Evolutionary conservation across 2,113 vertebrate species (phyloP), one percentile per base, ranked within the genome.

Genomic region (Platysternon megacephalum): DNA sequence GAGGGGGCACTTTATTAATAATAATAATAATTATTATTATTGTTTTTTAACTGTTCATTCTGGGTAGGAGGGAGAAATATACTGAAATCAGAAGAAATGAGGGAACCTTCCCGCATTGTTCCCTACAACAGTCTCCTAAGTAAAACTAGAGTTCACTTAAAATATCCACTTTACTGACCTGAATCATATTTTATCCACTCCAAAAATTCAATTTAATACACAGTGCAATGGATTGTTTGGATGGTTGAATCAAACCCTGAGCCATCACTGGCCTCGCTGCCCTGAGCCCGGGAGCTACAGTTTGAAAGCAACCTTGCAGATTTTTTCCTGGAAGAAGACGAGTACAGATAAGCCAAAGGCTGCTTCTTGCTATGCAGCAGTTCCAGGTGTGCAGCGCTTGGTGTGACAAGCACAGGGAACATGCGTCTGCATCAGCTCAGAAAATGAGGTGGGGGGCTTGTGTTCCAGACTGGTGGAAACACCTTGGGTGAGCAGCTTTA

Each of bases 311-410:
- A 80, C n/a, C 16, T 1, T 11, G 5, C 14, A 35, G n/a, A 11
- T 9, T 76, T 19, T 44, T 42, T 24, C 32, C 8, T 16, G 55
- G 79, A 24, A 84, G 85, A 46, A 44, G 8, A 35, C 3, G 14
- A 44, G 65, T 1, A 10, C 48, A 46, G 86, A 11, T n/a, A 17
- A 0, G 1, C 35, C 0, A 1, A 5, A 0, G 1, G 3, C 16
- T 28, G 11, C 74, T 65, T 44, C 0, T 6, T 55, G 14, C 16
- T 22, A 0, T 2, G 35, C 11, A 19, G 29, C 35, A 24, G 53
- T 53, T 88, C 39, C 16, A 11, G 51, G 1, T 1, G 2, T 1
- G 29, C 21, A 3, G 44, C 3, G 39, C 22, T 21, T 46, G 46
- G 35, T 21, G 14, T 2, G 2, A 17, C 0, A 0, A 24, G 4